Conservation (phyloP, 2,888 invertebrate genomes). For the Pomacea canaliculata region DNA sequence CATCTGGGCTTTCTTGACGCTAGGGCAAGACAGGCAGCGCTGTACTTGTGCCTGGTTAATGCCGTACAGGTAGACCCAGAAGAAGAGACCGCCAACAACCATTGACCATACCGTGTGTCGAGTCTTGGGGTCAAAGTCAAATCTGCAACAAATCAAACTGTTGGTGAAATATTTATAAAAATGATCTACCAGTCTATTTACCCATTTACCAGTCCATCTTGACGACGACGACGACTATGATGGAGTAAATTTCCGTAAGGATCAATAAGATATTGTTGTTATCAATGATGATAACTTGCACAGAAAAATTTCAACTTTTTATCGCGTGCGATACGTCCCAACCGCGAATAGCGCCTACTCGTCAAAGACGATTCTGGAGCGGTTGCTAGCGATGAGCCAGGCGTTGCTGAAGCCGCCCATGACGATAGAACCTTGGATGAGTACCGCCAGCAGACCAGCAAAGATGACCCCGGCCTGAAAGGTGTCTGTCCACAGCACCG, state of each 20-base stretch:
- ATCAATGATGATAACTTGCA: no score
- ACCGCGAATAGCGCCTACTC: constrained; percentile 49
- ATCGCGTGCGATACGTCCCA: no score
- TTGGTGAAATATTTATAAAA: no score
- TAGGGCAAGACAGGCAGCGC: constrained; percentile 88
- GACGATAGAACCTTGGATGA: constrained; percentile 63
- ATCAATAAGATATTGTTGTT: no score
- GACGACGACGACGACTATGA: no score
- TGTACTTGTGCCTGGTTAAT: constrained; percentile 95
- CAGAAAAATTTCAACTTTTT: no score
- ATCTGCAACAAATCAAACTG: constrained; percentile 12
- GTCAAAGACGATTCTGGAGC: constrained; percentile 62
- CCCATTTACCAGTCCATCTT: no score
- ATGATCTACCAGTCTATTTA: no score
- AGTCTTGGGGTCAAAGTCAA: constrained; percentile 34
- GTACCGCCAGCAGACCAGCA: constrained; percentile 65
- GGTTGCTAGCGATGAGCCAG: constrained; percentile 57
- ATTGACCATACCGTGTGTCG: constrained; percentile 42
- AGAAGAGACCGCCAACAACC: constrained; percentile 34
- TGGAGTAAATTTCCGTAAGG: no score
- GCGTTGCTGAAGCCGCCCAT: constrained; percentile 64
- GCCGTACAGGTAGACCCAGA: constrained; percentile 86
- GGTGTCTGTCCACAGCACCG: constrained; percentile 71
- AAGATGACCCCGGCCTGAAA: constrained; percentile 70
- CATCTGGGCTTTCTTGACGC: constrained; percentile 78